Base-by-base conservation (phyloP, 2,888 invertebrate genomes). In the Tinea trinotella region DNA sequence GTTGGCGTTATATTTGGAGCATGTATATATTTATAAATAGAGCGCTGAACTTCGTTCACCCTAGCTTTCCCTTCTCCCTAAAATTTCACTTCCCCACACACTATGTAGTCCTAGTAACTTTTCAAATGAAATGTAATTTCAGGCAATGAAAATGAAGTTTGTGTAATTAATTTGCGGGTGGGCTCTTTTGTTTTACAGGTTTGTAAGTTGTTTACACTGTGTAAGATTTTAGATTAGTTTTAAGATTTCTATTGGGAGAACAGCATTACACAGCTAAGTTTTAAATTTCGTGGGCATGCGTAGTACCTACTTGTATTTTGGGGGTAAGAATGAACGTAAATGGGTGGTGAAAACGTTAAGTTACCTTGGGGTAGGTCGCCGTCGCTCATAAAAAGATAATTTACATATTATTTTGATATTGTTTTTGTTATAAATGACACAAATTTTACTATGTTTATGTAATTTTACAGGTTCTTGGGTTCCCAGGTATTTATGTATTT, bases 401-500 rank as follows among this genome's bases (percentile, higher is more conserved):
- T n/a, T n/a, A n/a, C n/a, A n/a, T n/a, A n/a, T n/a, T n/a, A n/a
- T n/a, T n/a, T n/a, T n/a, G n/a, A n/a, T n/a, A n/a, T n/a, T n/a
- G n/a, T n/a, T n/a, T n/a, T n/a, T n/a, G n/a, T n/a, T n/a, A n/a
- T n/a, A n/a, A n/a, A n/a, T n/a, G n/a, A n/a, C n/a, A n/a, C n/a
- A n/a, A n/a, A n/a, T n/a, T n/a, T n/a, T n/a, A n/a, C n/a, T n/a
- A n/a, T n/a, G 9, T 24, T 24, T 24, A 24, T 24, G 5, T 24
- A 9, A 19, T 35, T 56, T 69, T 66, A 52, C 77, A 93, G 93
- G 87, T 92, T 6, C 70, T 74, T 10, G 90, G 90, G 6, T 91
- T 93, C 65, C 79, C 88, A 4, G 85, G 92, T 64, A 90, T 91
- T 36, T 93, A 92, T 71, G 72, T 90, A 19, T 89, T 93, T 74